Base-by-base conservation (phyloP, 2,797 vertebrate species). In the Arnoldichthys spilopterus region DNA sequence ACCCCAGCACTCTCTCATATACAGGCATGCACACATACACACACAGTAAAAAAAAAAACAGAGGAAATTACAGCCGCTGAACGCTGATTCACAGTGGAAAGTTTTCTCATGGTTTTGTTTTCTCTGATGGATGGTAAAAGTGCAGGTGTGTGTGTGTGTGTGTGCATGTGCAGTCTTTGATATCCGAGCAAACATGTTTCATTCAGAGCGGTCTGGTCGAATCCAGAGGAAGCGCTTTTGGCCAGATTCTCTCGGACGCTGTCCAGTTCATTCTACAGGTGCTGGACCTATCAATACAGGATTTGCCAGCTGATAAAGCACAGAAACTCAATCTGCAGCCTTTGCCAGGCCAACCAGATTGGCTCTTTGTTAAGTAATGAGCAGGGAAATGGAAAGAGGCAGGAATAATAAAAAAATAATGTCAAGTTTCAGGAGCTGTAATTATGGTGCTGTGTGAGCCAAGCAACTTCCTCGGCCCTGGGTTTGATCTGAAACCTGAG, bases 71-170 rank as follows among this genome's bases (percentile, higher is more conserved):
- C 90, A 92, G 89, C 91, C 91, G 91, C 87, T 92, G 91, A 93
- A 92, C 92, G 91, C 87, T 92, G 91, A 93, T 92, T 93, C 93
- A 94, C 88, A 89, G 88, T 87, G 90, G 91, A 91, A 94, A 88
- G 89, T 92, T 91, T 87, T 91, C 85, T 87, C 86, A 90, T 83
- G 82, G 62, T 87, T 72, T 69, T 83, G 54, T 82, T 67, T 79
- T 59, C 87, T 85, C 80, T 80, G 86, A 88, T 45, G 43, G 43
- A 45, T 45, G 43, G 43, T 45, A 45, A 45, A 45, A 45, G 43
- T 15, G 43, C 43, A 45, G 43, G 43, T 45, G 43, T 45, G 43
- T 45, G 43, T 45, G 43, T 45, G 40, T 43, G 40, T 43, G 40
- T 43, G 40, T 43, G 40, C 11, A 9, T 43, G 40, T 43, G 11